Evolutionary conservation across 2,888 invertebrate species (phyloP).

Genomic region (Lasioglossum oenotherae): DNA sequence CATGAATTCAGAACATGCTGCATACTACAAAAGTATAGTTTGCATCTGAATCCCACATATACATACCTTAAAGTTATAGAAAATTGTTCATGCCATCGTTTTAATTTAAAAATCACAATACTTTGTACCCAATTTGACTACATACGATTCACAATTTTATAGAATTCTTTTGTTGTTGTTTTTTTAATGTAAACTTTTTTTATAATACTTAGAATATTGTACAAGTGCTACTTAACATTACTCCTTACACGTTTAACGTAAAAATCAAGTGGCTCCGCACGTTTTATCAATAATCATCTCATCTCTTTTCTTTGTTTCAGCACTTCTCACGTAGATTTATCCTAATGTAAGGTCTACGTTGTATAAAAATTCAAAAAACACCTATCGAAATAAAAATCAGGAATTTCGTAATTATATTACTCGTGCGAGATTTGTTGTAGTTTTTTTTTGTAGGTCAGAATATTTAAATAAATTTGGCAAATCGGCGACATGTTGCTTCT

Average conservation of each 20-base stretch:
- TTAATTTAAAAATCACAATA: slow-evolving; percentile 66
- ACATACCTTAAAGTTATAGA: slow-evolving; percentile 68
- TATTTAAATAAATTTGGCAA: slow-evolving; percentile 54
- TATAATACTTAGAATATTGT: slow-evolving; percentile 45
- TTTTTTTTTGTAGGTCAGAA: slow-evolving; percentile 49
- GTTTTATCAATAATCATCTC: slow-evolving; percentile 32
- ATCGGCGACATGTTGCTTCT: slow-evolving; percentile 42
- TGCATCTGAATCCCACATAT: slow-evolving; percentile 58
- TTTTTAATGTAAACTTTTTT: slow-evolving; percentile 51
- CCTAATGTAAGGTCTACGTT: slow-evolving; percentile 38
- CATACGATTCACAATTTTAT: slow-evolving; percentile 49
- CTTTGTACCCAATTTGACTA: slow-evolving; percentile 68
- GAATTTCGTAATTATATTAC: slow-evolving; percentile 27
- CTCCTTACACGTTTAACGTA: slow-evolving; percentile 49
- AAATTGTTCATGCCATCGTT: slow-evolving; percentile 53
- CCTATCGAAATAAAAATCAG: slow-evolving; percentile 56
- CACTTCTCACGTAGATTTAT: slow-evolving; percentile 40
- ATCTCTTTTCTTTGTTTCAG: slow-evolving; percentile 41
- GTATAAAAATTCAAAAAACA: slow-evolving; percentile 56
- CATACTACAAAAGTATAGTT: slow-evolving; percentile 67
- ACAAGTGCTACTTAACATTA: slow-evolving; percentile 59
- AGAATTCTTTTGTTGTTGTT: slow-evolving; percentile 15
- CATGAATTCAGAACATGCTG: slow-evolving; percentile 46
- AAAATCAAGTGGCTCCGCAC: slow-evolving; percentile 49
- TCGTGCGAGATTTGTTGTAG: slow-evolving; percentile 33